Evolutionary conservation across 1,140 invertebrate species (phyloP).

Genomic region (Procambarus clarkii): DNA sequence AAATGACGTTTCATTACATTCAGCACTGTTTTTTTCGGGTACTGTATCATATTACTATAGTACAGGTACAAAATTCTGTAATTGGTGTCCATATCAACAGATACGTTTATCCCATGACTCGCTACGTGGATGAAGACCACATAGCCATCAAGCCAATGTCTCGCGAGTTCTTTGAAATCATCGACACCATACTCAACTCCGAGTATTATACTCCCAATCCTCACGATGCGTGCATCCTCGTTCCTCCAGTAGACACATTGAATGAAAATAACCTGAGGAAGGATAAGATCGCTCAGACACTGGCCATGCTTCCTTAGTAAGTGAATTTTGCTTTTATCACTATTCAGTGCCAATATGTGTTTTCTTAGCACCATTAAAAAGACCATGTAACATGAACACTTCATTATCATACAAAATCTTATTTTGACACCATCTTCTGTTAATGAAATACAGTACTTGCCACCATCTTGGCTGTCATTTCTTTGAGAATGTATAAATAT

Average conservation of each 20-base stretch:
- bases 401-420: too few relatives aligned
- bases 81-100: conserved; percentile 76
- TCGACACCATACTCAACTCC: conserved; percentile 85
- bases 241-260: conserved; percentile 89
- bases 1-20: too few relatives aligned
- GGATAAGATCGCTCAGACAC: conserved; percentile 85
- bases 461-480: too few relatives aligned
- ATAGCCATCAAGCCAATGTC: conserved; percentile 81
- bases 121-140: conserved; percentile 82
- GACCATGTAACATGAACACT: too few relatives aligned
- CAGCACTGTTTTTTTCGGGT: too few relatives aligned
- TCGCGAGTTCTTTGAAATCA: conserved; percentile 86
- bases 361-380: too few relatives aligned
- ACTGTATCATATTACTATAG: too few relatives aligned
- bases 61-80: not conserved
- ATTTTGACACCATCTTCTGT: too few relatives aligned
- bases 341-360: too few relatives aligned
- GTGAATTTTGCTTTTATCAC: conserved; percentile 74
- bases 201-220: conserved; percentile 91
- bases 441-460: too few relatives aligned
- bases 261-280: conserved; percentile 87
- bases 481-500: too few relatives aligned
- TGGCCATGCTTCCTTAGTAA: conserved; percentile 87
- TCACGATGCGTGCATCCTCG: conserved; percentile 90
- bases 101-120: conserved; percentile 89